phyloP scores from a whole-genome alignment of 2,797 vertebrate species.

The Aphelocoma californica region DNA sequence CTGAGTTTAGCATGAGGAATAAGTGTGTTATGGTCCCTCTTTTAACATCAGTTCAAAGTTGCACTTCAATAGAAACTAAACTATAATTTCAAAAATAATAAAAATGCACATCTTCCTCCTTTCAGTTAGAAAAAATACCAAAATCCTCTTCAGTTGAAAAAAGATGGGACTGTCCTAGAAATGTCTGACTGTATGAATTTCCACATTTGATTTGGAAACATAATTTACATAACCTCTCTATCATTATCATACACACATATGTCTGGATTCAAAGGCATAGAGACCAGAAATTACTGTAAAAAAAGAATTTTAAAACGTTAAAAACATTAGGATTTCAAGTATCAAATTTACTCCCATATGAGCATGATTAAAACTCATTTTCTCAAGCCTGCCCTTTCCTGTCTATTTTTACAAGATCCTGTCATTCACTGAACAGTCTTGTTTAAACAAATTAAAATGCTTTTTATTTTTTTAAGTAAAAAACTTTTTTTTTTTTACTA shows the following conservation, averaged over 20 bases:
- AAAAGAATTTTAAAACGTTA: not conserved
- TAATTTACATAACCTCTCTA: not conserved
- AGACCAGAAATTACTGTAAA: not conserved
- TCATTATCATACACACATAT: not conserved
- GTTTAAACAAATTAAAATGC: not conserved
- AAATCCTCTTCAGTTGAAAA: not conserved
- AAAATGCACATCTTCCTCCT: not conserved
- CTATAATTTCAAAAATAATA: not conserved
- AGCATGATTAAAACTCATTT: not conserved
- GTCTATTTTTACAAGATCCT: not conserved
- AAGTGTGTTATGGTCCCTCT: not conserved
- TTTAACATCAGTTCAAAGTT: not conserved
- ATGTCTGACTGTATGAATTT: not conserved
- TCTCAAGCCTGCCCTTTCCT: not conserved
- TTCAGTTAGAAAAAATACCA: not conserved
- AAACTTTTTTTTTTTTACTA: not conserved
- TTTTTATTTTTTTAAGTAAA: not conserved
- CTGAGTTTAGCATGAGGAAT: not conserved
- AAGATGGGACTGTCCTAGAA: not conserved
- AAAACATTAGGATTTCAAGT: not conserved
- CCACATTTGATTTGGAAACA: not conserved
- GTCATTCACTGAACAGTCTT: not conserved
- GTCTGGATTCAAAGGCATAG: not conserved
- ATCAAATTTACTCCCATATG: not conserved
- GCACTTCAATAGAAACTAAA: not conserved